A percentile compares a stretch with the other conserved stretches of the same genome.
Conservation (phyloP, 2,888 invertebrate genomes). For the Pseudococcus longispinus region DNA sequence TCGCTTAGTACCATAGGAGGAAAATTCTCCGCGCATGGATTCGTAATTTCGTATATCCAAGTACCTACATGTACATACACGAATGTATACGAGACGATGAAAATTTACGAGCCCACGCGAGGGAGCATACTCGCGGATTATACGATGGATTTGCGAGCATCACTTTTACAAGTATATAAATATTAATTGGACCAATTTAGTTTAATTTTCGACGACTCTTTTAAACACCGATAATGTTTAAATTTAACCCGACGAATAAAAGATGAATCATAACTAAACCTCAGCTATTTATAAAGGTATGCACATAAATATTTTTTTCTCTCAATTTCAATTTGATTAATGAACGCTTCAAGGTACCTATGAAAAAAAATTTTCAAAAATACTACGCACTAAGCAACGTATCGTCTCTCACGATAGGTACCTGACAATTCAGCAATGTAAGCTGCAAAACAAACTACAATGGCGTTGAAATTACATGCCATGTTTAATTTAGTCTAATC, state of each 20-base stretch:
- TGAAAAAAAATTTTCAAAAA: not conserved
- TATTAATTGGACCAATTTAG: constrained; percentile 28
- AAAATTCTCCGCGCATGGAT: not conserved
- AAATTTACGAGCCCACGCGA: constrained; percentile 15
- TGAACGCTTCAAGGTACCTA: not conserved
- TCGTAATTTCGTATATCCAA: not conserved
- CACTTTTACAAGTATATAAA: not conserved
- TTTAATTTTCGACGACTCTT: constrained; percentile 13
- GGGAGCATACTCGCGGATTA: not conserved
- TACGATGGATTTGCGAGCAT: constrained; percentile 2
- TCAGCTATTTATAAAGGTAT: not conserved
- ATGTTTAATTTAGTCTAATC: not conserved
- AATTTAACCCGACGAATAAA: not conserved
- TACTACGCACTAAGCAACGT: not conserved
- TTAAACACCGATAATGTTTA: not conserved
- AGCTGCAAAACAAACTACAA: not conserved
- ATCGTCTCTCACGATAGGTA: constrained; percentile 3
- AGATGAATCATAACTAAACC: not conserved
- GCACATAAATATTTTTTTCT: not conserved
- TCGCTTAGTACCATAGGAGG: not conserved
- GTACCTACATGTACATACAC: not conserved
- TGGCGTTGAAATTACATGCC: not conserved
- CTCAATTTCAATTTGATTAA: constrained; percentile 1
- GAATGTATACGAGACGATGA: not conserved
- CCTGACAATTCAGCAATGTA: not conserved